These are phyloP conservation scores for Heliothis peltigera DNA, from an alignment of 2,888 invertebrate species.

Conservation along the genomic window DNA sequence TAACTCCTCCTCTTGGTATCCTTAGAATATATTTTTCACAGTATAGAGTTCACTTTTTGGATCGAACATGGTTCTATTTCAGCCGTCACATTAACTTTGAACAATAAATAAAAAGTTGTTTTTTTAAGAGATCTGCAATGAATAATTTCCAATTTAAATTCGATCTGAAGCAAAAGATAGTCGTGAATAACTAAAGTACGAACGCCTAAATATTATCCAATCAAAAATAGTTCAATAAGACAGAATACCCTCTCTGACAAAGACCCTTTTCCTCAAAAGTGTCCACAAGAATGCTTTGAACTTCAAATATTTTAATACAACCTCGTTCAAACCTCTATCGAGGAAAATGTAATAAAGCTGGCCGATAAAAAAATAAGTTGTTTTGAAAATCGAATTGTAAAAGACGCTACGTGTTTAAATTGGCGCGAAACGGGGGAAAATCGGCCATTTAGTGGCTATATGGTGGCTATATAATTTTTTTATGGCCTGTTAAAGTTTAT, in stretches of 20 bases:
- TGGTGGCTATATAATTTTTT: constrained; percentile 28
- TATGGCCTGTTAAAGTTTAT: constrained; percentile 20
- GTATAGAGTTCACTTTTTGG: too few relatives aligned
- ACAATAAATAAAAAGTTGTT: too few relatives aligned
- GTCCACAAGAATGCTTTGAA: neutral
- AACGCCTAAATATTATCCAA: too few relatives aligned
- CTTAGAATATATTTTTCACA: too few relatives aligned
- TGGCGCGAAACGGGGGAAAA: constrained; percentile 23
- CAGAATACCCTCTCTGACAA: neutral
- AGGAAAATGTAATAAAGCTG: constrained; percentile 13
- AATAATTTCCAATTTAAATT: too few relatives aligned
- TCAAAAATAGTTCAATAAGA: neutral
- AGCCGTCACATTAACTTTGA: too few relatives aligned
- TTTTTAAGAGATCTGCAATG: too few relatives aligned
- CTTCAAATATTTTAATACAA: neutral
- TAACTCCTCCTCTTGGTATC: too few relatives aligned
- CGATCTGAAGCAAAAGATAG: too few relatives aligned
- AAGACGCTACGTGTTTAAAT: constrained; percentile 15
- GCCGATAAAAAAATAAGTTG: constrained; percentile 22
- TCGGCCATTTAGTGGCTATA: too few relatives aligned
- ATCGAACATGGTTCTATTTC: too few relatives aligned
- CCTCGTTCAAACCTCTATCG: constrained; percentile 5
- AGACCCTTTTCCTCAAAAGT: neutral
- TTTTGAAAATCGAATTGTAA: constrained; percentile 39
- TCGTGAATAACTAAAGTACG: too few relatives aligned